Conservation (phyloP, 2,888 invertebrate genomes). For the Ceraclea dissimilis region DNA sequence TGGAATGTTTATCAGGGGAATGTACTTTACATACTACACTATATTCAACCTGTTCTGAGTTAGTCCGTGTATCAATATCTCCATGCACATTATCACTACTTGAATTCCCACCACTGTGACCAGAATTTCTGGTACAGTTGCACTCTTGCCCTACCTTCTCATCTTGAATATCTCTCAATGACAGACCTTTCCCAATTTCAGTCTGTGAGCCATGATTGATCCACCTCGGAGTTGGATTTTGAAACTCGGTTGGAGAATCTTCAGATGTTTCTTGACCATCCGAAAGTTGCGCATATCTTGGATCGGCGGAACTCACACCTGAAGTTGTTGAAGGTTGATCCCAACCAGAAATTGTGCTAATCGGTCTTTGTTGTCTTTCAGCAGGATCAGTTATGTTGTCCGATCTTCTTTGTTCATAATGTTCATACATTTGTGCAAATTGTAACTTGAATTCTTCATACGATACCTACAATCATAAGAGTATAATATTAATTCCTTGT, state of each 20-base stretch:
- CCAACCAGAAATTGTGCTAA: constrained; percentile 95
- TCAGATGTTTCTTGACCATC: constrained; percentile 32
- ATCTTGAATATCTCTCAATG: constrained; percentile 41
- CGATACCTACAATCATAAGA: constrained; percentile 61
- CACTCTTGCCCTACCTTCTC: constrained; percentile 33
- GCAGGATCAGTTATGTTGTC: constrained; percentile 94
- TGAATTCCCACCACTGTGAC: constrained; percentile 23
- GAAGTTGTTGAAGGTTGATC: constrained; percentile 51
- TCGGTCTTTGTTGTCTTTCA: constrained; percentile 85
- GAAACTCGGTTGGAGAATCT: constrained; percentile 30
- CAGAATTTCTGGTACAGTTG: constrained; percentile 31
- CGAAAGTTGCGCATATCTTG: constrained; percentile 24
- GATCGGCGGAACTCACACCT: constrained; percentile 26
- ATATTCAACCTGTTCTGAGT: constrained; percentile 38
- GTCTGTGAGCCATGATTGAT: constrained; percentile 45
- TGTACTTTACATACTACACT: constrained; percentile 60
- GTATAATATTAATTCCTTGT: neutral
- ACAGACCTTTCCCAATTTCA: constrained; percentile 42
- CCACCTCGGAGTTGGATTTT: constrained; percentile 34
- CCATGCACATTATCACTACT: constrained; percentile 24
- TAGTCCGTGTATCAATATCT: constrained; percentile 35
- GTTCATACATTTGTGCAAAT: constrained; percentile 96
- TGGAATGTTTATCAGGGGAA: constrained; percentile 39
- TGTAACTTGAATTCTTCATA: constrained; percentile 97
- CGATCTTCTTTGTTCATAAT: constrained; percentile 87